phyloP scores from a whole-genome alignment of 2,797 vertebrate species.

The Sebastes nivosus region DNA sequence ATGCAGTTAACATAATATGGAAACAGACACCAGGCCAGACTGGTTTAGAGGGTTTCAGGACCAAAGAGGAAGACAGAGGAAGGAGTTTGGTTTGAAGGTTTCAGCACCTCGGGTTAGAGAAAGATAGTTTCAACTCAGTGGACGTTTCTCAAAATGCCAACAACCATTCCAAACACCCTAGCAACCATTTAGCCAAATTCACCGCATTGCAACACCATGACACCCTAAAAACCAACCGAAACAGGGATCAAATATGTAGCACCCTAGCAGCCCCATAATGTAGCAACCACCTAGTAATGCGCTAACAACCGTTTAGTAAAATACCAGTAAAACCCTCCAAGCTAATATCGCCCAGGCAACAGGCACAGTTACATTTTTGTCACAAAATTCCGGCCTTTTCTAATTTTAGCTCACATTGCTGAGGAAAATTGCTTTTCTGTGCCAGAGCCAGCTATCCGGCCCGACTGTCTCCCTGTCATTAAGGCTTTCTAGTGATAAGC shows the following conservation, averaged over 20 bases:
- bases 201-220: not conserved
- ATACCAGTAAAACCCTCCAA: not conserved
- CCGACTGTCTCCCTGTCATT: slow-evolving; percentile 40
- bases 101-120: not conserved
- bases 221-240: not conserved
- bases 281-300: not conserved
- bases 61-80: not conserved
- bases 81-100: not conserved
- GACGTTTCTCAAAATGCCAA: not conserved
- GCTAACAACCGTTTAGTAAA: not conserved
- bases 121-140: not conserved
- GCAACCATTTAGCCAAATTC: not conserved
- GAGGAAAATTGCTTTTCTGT: slow-evolving; percentile 52
- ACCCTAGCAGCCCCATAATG: not conserved
- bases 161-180: not conserved
- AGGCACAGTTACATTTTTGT: not conserved
- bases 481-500: slow-evolving; percentile 63
- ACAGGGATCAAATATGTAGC: not conserved
- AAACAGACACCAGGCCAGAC: not conserved
- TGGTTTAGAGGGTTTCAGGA: not conserved
- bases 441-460: slow-evolving; percentile 17
- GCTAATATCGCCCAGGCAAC: not conserved
- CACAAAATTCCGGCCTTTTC: not conserved
- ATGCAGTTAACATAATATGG: not conserved
- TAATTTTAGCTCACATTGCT: slow-evolving; percentile 22